Evolutionary conservation across 2,888 invertebrate genomes (phyloP).

Genomic region (Leptopilina myrica): DNA sequence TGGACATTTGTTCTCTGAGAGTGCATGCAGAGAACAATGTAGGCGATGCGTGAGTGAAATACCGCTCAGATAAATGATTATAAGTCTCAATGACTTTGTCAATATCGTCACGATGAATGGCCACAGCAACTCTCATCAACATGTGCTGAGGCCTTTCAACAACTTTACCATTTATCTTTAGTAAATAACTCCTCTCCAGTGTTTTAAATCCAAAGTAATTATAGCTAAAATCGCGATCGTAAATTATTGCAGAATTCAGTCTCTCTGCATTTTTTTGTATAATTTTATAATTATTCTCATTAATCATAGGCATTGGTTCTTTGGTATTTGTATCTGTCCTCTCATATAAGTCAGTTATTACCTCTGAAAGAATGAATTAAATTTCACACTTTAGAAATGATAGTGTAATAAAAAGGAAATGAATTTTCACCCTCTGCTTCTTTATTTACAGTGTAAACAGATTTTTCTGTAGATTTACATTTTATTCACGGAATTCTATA

Average conservation of each 20-base stretch:
- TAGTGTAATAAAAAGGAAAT: too few relatives aligned
- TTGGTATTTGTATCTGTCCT: constrained; percentile 86
- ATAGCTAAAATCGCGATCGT: constrained; percentile 97
- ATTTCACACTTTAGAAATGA: too few relatives aligned
- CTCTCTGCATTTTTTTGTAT: constrained; percentile 92
- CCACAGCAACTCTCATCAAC: constrained; percentile 98
- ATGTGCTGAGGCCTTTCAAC: constrained; percentile 98
- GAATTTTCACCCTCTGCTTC: neutral
- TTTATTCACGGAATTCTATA: too few relatives aligned
- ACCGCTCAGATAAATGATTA: constrained; percentile 94
- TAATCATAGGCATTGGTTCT: constrained; percentile 89
- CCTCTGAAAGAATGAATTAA: constrained; percentile 82
- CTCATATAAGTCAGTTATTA: constrained; percentile 90
- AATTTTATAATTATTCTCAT: constrained; percentile 87
- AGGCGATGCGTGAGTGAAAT: constrained; percentile 98
- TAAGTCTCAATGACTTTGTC: constrained; percentile 96
- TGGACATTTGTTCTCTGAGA: constrained; percentile 92
- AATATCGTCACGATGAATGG: constrained; percentile 96
- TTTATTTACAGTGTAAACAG: neutral
- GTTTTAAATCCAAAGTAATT: constrained; percentile 99
- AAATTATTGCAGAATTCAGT: constrained; percentile 96
- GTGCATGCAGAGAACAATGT: constrained; percentile 98
- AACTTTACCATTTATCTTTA: constrained; percentile 94
- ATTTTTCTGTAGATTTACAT: too few relatives aligned
- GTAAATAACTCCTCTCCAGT: constrained; percentile 94